Evolutionary conservation across 1,140 invertebrate species (phyloP), one percentile per base, ranked within the genome.

Genomic region (Aricia agestis): DNA sequence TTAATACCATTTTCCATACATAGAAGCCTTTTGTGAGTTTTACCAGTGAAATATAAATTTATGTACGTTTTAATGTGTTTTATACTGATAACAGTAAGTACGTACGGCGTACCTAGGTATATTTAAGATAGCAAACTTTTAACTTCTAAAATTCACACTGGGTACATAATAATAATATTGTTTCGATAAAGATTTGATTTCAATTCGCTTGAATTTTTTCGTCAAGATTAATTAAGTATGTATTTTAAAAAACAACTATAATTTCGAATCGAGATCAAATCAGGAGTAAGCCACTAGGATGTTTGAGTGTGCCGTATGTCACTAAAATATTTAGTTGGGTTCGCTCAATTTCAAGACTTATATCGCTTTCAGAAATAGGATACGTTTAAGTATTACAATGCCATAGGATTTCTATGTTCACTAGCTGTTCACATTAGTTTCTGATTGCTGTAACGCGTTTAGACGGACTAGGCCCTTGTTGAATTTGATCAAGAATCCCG

Each of bases 341-440:
- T 89, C 87, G 87, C 87, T 91, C 89, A 91, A 90, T 88, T 76
- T 82, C 83, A 91, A 91, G 89, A 91, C 89, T 91, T 89, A 84
- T 89, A 52, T 4, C 72, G 86, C 85, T 89, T 88, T 87, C 87
- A 85, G 82, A 82, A 75, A 79, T 89, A 88, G 82, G 73, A 79
- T 84, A 83, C 81, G 79, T 76, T 88, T 90, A 90, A 89, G 81
- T 89, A 87, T 88, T 87, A 87, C 72, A 74, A 83, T 86, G 84
- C 78, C 77, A 73, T 87, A 88, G 85, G 77, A 75, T 80, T 72
- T 85, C 82, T 85, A 83, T 84, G 83, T 90, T 84, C 82, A 85
- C 80, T 89, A 90, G 86, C 78, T 79, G 80, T 83, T 89, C 87
- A 90, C 83, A 84, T 84, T 86, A 86, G 84, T 86, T 83, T 81